A percentile compares a stretch with the other conserved stretches of the same genome.
These are phyloP conservation scores for Drepanosiphum platanoidis DNA, from an alignment of 2,888 invertebrate species.

Conservation along the genomic window DNA sequence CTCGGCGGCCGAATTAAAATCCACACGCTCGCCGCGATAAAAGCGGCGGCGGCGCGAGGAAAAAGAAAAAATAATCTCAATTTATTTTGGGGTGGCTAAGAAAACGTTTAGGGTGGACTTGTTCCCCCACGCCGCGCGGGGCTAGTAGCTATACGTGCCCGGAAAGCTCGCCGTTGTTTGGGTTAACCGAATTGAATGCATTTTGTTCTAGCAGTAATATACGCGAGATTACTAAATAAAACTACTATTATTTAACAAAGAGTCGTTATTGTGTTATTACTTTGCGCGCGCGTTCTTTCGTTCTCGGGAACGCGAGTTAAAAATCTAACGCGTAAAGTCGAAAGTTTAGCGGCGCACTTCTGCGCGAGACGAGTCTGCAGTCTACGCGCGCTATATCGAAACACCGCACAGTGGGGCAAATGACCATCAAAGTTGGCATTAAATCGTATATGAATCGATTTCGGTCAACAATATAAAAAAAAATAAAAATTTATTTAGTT, in stretches of 20 bases:
- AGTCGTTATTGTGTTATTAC: neutral
- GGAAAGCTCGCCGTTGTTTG: constrained; percentile 37
- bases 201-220: constrained; percentile 8
- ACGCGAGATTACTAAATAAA: constrained; percentile 5
- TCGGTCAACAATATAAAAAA: too few relatives aligned
- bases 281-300: neutral
- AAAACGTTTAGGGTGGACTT: constrained; percentile 43
- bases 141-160: constrained; percentile 45
- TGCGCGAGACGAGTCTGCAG: neutral
- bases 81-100: constrained; percentile 48
- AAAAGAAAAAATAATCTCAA: constrained; percentile 42
- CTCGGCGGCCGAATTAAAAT: constrained; percentile 21
- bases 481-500: too few relatives aligned
- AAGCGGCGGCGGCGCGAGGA: neutral
- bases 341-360: neutral
- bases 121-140: too few relatives aligned
- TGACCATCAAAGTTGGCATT: too few relatives aligned
- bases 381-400: neutral
- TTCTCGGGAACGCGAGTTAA: neutral
- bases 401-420: neutral
- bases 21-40: constrained; percentile 5
- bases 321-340: neutral
- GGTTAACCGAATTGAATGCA: constrained; percentile 38
- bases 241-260: constrained; percentile 12
- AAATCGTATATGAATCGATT: too few relatives aligned